Conservation (phyloP, 30 jellyfish, hydroid and myxozoan species). For the Pelagia noctiluca region DNA sequence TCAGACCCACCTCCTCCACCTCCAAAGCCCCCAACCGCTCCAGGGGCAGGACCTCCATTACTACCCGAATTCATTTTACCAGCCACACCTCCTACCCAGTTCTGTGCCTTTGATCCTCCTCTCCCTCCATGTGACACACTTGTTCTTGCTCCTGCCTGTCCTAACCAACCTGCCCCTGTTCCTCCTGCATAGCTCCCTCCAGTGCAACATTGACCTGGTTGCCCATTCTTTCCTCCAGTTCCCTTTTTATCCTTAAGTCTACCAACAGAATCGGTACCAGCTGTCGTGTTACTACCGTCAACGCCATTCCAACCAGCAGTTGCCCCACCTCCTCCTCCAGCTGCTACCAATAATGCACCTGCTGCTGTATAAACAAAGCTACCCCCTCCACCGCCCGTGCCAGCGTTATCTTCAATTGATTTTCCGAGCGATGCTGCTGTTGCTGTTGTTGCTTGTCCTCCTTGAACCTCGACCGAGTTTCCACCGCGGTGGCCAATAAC, state of each 20-base stretch:
- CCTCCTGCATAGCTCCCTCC: slow-evolving; percentile 65
- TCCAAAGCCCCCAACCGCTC: slow-evolving; percentile 75
- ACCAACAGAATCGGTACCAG: slow-evolving; percentile 23
- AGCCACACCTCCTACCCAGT: slow-evolving; percentile 57
- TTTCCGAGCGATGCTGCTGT: slow-evolving; percentile 61
- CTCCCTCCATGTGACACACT: slow-evolving; percentile 36
- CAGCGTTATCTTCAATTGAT: slow-evolving; percentile 67
- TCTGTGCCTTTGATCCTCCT: slow-evolving; percentile 28
- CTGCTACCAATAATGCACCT: slow-evolving; percentile 27
- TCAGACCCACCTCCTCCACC: slow-evolving; percentile 69
- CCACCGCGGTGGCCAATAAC: slow-evolving; percentile 75
- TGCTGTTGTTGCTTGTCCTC: slow-evolving; percentile 56
- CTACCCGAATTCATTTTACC: slow-evolving; percentile 57
- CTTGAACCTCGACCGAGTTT: slow-evolving; percentile 55
- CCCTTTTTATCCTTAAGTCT: not conserved
- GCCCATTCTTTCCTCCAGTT: slow-evolving; percentile 61
- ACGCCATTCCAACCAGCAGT: slow-evolving; percentile 68
- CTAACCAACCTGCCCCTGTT: slow-evolving; percentile 62
- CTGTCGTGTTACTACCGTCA: slow-evolving; percentile 14
- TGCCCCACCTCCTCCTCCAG: slow-evolving; percentile 79
- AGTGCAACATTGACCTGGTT: slow-evolving; percentile 62
- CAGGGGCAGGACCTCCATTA: slow-evolving; percentile 74
- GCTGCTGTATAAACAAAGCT: slow-evolving; percentile 46
- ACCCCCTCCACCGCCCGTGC: slow-evolving; percentile 75
- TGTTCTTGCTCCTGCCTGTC: slow-evolving; percentile 20